A percentile compares a stretch with the other conserved stretches of the same genome.
Conservation (phyloP, 2,797 vertebrate genomes). For the Petrocephalus sullivani region DNA sequence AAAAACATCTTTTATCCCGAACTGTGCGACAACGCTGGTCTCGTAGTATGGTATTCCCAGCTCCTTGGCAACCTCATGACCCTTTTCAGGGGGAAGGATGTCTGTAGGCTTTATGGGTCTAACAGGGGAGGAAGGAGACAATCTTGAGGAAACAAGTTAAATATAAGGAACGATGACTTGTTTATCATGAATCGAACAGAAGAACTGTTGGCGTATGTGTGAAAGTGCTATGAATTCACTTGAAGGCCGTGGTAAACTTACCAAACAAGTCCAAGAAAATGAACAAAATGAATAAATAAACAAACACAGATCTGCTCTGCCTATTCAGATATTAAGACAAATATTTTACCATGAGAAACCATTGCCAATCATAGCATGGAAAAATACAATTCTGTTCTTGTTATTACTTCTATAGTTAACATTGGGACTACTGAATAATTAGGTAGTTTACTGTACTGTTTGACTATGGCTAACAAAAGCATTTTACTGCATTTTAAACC, state of each 20-base stretch:
- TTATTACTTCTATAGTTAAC: background rate
- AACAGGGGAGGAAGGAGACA: background rate
- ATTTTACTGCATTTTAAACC: background rate
- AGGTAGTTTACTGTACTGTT: background rate
- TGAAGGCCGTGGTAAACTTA: background rate
- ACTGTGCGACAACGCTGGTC: constrained; percentile 87
- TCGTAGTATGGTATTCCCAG: constrained; percentile 85
- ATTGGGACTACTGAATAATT: background rate
- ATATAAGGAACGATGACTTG: background rate
- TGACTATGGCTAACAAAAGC: background rate
- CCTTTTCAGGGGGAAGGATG: constrained; percentile 80
- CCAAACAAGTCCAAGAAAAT: background rate
- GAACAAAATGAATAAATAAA: background rate
- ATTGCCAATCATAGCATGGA: background rate
- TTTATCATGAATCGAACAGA: background rate
- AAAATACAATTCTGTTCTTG: background rate
- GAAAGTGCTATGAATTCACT: background rate
- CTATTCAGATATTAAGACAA: background rate
- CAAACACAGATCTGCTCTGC: background rate
- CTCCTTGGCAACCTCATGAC: constrained; percentile 85
- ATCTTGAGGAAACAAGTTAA: background rate
- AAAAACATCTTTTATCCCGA: constrained; percentile 87
- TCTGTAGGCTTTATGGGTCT: constrained; percentile 87
- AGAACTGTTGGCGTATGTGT: constrained; percentile 6
- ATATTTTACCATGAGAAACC: background rate